Evolutionary conservation across 2,888 invertebrate species (phyloP).

Genomic region (Drosophila greeni): DNA sequence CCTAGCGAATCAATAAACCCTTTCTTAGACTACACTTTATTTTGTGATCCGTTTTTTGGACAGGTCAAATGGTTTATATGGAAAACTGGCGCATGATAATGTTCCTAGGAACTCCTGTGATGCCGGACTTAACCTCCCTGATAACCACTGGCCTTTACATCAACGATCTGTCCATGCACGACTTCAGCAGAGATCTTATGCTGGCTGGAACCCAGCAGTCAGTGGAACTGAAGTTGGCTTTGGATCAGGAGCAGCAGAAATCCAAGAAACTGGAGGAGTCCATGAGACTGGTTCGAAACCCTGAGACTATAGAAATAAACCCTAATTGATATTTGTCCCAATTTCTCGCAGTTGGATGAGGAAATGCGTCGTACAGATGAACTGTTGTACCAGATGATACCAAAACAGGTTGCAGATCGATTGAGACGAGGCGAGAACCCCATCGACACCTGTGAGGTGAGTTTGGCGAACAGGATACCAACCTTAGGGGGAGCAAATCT

Average conservation of each 20-base stretch:
- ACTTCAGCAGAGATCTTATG: constrained; percentile 97
- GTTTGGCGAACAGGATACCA: background rate
- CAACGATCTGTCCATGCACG: constrained; percentile 99
- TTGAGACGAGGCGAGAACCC: constrained; percentile 96
- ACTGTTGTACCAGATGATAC: constrained; percentile 98
- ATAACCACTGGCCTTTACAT: constrained; percentile 96
- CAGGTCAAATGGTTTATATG: constrained; percentile 99
- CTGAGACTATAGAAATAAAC: background rate
- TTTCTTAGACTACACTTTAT: background rate
- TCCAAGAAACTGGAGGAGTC: constrained; percentile 97
- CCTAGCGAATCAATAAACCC: background rate
- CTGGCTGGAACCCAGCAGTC: constrained; percentile 98
- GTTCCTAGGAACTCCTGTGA: constrained; percentile 96
- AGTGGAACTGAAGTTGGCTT: constrained; percentile 94
- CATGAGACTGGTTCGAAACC: constrained; percentile 82
- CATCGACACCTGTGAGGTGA: constrained; percentile 96
- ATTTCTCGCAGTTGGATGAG: constrained; percentile 86
- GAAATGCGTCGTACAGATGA: constrained; percentile 98
- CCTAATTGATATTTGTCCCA: no score
- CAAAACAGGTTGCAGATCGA: constrained; percentile 96
- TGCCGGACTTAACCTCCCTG: constrained; percentile 95
- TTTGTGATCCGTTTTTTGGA: background rate
- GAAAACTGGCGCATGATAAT: constrained; percentile 98
- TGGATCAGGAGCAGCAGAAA: constrained; percentile 98
- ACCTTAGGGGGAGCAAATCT: background rate